Conservation (phyloP, 2,888 invertebrate species). For the Chaetogeoica ovagalla region DNA sequence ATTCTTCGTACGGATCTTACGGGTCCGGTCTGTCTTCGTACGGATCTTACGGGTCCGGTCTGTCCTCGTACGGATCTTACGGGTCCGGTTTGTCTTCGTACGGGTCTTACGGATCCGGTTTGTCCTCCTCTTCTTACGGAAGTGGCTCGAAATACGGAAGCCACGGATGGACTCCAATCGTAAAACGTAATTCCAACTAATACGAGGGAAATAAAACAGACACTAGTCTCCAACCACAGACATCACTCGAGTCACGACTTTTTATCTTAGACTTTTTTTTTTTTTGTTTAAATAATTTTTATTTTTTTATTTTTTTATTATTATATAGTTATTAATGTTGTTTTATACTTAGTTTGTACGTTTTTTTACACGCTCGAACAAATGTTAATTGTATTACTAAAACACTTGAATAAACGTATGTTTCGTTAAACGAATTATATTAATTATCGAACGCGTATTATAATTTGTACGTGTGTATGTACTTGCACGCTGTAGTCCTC, state of each 20-base stretch:
- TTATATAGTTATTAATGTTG: constrained; percentile 2
- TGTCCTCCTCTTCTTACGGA: neutral
- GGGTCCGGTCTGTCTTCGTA: constrained; percentile 18
- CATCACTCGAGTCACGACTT: constrained; percentile 13
- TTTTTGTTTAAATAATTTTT: neutral
- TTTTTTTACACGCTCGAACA: constrained; percentile 36
- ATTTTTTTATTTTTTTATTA: too few species aligned
- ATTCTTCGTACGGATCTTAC: constrained; percentile 10
- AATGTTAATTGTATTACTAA: constrained; percentile 10
- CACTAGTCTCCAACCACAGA: neutral
- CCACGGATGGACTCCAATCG: constrained; percentile 35
- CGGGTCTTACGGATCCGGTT: constrained; percentile 10
- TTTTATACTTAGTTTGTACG: constrained; percentile 30
- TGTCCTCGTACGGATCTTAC: neutral
- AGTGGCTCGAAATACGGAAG: constrained; percentile 35
- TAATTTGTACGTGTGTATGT: neutral
- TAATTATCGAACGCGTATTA: too few species aligned
- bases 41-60: constrained; percentile 5
- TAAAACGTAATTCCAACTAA: constrained; percentile 37
- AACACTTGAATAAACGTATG: constrained; percentile 14
- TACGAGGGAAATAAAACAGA: neutral
- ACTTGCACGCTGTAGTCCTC: neutral
- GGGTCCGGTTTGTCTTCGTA: constrained; percentile 9
- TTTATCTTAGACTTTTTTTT: constrained; percentile 15
- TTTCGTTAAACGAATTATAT: constrained; percentile 32